These are phyloP conservation scores for Sarcophaga rosellei DNA, from an alignment of 2,888 invertebrate genomes.

Conservation along the genomic window DNA sequence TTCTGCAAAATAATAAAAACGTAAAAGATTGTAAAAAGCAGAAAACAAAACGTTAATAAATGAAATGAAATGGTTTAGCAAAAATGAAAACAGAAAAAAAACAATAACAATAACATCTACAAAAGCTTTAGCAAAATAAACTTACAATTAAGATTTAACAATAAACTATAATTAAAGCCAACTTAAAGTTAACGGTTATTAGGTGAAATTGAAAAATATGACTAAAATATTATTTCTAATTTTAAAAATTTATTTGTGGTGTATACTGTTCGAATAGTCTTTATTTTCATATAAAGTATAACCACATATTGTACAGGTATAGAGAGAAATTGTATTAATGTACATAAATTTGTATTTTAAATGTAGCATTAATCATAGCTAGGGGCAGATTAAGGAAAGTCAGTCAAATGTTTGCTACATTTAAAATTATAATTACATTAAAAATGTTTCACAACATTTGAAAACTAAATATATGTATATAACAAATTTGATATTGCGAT, in stretches of 20 bases:
- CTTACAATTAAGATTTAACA: slow-evolving; percentile 74
- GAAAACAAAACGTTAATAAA: slow-evolving; percentile 62
- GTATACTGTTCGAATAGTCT: background rate
- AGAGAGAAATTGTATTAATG: too few relatives aligned
- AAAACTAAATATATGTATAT: too few relatives aligned
- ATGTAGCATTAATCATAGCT: too few relatives aligned
- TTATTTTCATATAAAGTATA: too few relatives aligned
- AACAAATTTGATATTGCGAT: too few relatives aligned
- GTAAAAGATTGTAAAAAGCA: slow-evolving; percentile 48
- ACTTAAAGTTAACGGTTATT: slow-evolving; percentile 64
- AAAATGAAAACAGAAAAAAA: slow-evolving; percentile 14
- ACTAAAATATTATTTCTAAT: slow-evolving; percentile 3
- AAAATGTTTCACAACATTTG: too few relatives aligned
- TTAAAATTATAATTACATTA: too few relatives aligned
- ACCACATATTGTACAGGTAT: too few relatives aligned
- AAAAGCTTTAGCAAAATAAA: slow-evolving; percentile 49
- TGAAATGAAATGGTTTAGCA: slow-evolving; percentile 42
- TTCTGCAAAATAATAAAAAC: slow-evolving; percentile 71
- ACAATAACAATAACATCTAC: slow-evolving; percentile 33
- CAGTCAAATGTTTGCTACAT: too few relatives aligned
- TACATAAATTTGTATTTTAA: too few relatives aligned
- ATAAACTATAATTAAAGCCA: slow-evolving; percentile 73
- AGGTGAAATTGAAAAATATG: slow-evolving; percentile 71
- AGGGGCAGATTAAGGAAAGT: too few relatives aligned
- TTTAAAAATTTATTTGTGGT: slow-evolving; percentile 8